These are phyloP conservation scores for Eristalis intricaria DNA, from an alignment of 2,888 invertebrate species.

Conservation along the genomic window DNA sequence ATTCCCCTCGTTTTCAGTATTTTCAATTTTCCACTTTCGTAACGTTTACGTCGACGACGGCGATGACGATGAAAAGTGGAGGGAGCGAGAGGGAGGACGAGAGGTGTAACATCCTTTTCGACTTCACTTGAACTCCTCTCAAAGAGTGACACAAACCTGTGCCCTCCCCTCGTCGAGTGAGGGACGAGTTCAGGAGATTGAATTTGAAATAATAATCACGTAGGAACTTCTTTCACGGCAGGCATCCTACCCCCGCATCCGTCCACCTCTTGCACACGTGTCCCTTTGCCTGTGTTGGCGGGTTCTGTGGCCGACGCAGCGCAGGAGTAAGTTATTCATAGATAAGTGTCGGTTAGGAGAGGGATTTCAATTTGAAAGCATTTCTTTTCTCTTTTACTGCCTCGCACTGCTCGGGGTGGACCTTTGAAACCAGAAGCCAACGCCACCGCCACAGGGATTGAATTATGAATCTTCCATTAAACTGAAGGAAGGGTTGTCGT, in stretches of 20 bases:
- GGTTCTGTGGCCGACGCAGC: background rate
- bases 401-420: background rate
- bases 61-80: background rate
- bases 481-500: background rate
- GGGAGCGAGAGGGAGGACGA: background rate
- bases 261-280: background rate
- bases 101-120: background rate
- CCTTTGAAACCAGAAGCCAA: background rate
- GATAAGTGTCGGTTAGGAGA: background rate
- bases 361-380: background rate
- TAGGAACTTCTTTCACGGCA: background rate
- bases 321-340: background rate
- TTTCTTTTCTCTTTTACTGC: background rate
- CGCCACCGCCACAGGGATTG: background rate
- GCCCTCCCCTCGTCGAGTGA: background rate
- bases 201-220: background rate
- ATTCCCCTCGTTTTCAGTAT: background rate
- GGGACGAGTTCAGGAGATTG: background rate
- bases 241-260: background rate
- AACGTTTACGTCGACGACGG: background rate
- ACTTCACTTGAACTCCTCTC: background rate
- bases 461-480: background rate
- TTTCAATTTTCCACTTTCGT: background rate
- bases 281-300: background rate
- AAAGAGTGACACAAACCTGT: background rate